Evolutionary conservation across 2,797 vertebrate genomes (phyloP).

Genomic region (Clarias laeviceps): DNA sequence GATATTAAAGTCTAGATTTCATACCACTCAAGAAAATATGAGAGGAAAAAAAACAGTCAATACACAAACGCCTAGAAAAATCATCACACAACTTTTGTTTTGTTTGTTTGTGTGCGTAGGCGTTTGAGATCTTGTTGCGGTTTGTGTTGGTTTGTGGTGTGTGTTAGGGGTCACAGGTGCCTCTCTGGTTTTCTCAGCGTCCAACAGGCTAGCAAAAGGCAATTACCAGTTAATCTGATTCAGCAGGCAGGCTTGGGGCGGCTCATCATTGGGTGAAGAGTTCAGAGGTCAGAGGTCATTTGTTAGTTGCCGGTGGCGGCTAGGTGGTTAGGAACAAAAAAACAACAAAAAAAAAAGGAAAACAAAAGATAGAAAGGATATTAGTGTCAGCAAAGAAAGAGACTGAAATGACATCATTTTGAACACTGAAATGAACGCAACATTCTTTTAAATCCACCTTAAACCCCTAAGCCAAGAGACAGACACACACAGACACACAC

Average conservation of each 20-base stretch:
- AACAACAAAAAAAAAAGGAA: conserved; percentile 85
- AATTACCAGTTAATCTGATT: conserved; percentile 99
- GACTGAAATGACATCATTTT: conserved; percentile 85
- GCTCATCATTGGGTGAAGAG: conserved; percentile 99
- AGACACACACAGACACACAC: conserved; percentile 44
- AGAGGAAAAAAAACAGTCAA: conserved; percentile 67
- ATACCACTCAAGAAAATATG: too few species aligned
- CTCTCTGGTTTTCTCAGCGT: conserved; percentile 89
- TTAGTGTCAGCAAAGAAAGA: conserved; percentile 98
- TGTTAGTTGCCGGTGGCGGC: conserved; percentile 99
- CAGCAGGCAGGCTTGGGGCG: conserved; percentile 99
- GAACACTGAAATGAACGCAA: conserved; percentile 85
- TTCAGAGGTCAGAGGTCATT: conserved; percentile 99
- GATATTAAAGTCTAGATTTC: too few species aligned
- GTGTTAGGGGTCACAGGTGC: conserved; percentile 87
- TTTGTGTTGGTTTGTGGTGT: conserved; percentile 74
- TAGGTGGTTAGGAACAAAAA: conserved; percentile 99
- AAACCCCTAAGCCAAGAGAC: conserved; percentile 63
- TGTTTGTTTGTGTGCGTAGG: conserved; percentile 26
- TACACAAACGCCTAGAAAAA: conserved; percentile 68
- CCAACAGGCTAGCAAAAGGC: conserved; percentile 99
- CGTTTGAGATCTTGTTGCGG: conserved; percentile 66
- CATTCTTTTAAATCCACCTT: conserved; percentile 63
- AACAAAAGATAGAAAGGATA: conserved; percentile 99
- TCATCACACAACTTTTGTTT: conserved; percentile 76